Conservation (phyloP, 2,888 invertebrate genomes). For the Drosophila mimica region DNA sequence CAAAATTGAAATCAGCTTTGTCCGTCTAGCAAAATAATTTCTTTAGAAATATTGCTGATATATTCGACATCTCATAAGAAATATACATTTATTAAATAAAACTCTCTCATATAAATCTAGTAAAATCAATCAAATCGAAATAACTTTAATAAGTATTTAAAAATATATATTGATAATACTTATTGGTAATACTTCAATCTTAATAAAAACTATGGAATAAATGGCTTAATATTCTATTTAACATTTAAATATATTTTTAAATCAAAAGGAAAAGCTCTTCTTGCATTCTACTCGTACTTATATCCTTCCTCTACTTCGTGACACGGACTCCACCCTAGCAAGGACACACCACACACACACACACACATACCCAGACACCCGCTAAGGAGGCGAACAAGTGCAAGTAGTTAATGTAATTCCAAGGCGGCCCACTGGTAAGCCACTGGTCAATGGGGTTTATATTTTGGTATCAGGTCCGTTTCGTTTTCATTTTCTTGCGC, state of each 20-base stretch:
- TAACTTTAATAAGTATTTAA: neutral
- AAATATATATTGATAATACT: neutral
- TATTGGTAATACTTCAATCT: neutral
- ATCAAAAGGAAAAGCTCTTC: accelerated
- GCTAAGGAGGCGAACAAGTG: conserved; percentile 21
- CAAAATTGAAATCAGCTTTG: neutral
- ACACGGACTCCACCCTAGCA: conserved; percentile 38
- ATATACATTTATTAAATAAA: neutral
- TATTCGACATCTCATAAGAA: neutral
- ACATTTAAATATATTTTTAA: neutral
- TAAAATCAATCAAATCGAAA: neutral
- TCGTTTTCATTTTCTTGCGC: conserved; percentile 29
- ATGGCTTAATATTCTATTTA: neutral
- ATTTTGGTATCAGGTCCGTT: conserved; percentile 50
- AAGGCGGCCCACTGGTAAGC: conserved; percentile 38
- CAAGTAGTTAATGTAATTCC: conserved; percentile 32
- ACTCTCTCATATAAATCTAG: neutral
- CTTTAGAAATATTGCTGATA: neutral
- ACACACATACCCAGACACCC: neutral
- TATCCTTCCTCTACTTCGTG: conserved; percentile 11
- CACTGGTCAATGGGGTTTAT: conserved; percentile 51
- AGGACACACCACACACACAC: conserved; percentile 48
- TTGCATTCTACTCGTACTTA: neutral
- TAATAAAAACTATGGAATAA: too few species aligned
- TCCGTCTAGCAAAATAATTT: neutral